phyloP scores from a whole-genome alignment of 2,888 invertebrate genomes.

The Latrodectus elegans region DNA sequence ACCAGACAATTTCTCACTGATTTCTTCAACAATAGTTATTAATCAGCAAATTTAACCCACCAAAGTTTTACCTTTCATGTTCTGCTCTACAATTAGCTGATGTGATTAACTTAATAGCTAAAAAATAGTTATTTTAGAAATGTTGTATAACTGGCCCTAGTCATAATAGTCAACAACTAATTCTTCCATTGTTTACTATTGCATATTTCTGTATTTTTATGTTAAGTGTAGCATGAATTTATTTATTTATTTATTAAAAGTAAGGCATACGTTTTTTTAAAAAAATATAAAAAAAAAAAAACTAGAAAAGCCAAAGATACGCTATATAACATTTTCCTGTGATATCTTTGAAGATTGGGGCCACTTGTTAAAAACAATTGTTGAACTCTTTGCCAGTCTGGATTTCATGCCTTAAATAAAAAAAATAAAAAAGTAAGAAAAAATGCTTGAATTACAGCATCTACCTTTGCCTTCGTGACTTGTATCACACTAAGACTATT shows the following conservation, averaged over 20 bases:
- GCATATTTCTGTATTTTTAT: conserved; percentile 40
- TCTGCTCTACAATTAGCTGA: conserved; percentile 26
- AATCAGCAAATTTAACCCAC: neutral
- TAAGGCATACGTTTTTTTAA: conserved; percentile 41
- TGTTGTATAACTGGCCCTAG: conserved; percentile 58
- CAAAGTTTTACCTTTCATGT: conserved; percentile 18
- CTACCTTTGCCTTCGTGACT: conserved; percentile 59
- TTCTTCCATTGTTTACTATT: conserved; percentile 53
- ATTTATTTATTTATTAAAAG: conserved; percentile 58
- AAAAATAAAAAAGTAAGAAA: neutral
- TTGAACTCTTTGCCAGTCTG: conserved; percentile 63
- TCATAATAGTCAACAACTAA: conserved; percentile 54
- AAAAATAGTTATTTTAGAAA: conserved; percentile 48
- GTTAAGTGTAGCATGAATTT: conserved; percentile 53
- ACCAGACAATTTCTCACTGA: neutral
- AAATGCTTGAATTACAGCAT: conserved; percentile 54
- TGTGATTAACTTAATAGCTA: conserved; percentile 15
- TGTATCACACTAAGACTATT: conserved; percentile 38
- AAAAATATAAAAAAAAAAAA: conserved; percentile 32
- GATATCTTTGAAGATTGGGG: conserved; percentile 67
- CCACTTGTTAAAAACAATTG: conserved; percentile 68
- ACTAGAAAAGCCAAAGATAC: conserved; percentile 61
- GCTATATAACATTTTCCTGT: conserved; percentile 55
- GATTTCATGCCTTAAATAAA: conserved; percentile 61
- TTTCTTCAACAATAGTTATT: neutral